A percentile compares a stretch with the other conserved stretches of the same genome.
Evolutionary conservation across 2,113 vertebrate species (phyloP).

Genomic region (Trogon melanurus): DNA sequence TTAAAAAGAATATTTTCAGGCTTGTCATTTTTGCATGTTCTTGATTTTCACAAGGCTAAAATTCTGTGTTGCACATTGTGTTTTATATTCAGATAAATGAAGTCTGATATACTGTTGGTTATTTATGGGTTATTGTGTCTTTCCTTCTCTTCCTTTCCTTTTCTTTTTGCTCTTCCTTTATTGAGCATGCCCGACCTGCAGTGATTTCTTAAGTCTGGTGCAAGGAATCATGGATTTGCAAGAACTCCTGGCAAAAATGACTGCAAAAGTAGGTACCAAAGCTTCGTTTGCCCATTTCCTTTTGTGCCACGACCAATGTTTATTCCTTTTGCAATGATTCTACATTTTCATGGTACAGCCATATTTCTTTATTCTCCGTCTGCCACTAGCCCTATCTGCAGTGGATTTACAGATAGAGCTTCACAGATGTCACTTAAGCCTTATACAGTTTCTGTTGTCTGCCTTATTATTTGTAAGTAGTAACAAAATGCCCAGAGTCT

Average conservation of each 20-base stretch:
- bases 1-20: background rate
- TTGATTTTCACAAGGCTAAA: background rate
- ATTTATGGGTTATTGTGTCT: conserved; percentile 35
- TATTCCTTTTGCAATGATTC: background rate
- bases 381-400: background rate
- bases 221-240: conserved; percentile 99
- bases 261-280: conserved; percentile 88
- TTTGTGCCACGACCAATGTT: background rate
- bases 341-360: background rate
- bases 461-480: background rate
- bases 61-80: background rate
- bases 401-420: background rate
- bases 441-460: background rate
- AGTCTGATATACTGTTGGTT: background rate
- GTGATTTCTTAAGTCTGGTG: conserved; percentile 96
- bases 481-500: background rate
- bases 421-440: background rate
- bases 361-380: background rate
- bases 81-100: conserved; percentile 3
- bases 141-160: background rate
- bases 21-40: background rate
- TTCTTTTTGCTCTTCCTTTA: conserved; percentile 64
- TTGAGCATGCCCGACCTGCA: conserved; percentile 97
- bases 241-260: conserved; percentile 97
- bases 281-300: background rate